Base-by-base conservation (phyloP, 1,140 invertebrate species). In the Venturia canescens region DNA sequence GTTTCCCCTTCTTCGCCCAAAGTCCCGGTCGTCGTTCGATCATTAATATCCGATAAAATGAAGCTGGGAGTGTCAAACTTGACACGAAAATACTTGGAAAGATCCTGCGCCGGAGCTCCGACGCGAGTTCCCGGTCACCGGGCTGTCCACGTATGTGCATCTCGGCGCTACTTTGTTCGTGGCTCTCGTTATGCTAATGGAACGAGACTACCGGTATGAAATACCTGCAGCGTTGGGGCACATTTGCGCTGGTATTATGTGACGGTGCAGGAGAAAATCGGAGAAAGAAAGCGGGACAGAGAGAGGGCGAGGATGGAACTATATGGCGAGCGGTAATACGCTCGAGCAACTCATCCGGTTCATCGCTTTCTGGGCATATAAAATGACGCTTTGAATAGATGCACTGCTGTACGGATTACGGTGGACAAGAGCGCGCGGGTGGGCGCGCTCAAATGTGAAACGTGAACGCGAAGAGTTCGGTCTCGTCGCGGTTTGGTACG, bases 121-220 rank as follows among this genome's bases (percentile, higher is more conserved):
- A 34, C 7, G 7, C 31, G 31, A 34, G 7, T 34, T 34, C 7
- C 7, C 3, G 31, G 31, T 3, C 31, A 34, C 31, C 31, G 13
- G 7, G 38, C n/a, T 31, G 7, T 44, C 38, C 38, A 44, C 11
- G 11, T 44, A 44, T 44, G 5, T 11, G 31, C 7, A 44, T 44
- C 7, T 13, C 7, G 3, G 13, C 5, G 1, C 7, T 44, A 44
- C 7, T 44, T 44, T 44, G 38, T 44, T 74, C 44, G 71, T 74
- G 71, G 71, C 44, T 72, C 70, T 57, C 71, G n/a, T n/a, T 74
- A 74, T 74, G 71, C 71, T 74, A 74, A 74, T 74, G 71, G 71
- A 74, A 74, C 44, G 71, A 74, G 71, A 74, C 71, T 74, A 74
- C 71, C 48, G 23, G 71, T 74, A 44, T 44, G 13, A 44, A 44